Evolutionary conservation across 2,797 vertebrate genomes (phyloP), one percentile per base, ranked within the genome.

Genomic region (Tympanoctomys barrerae): DNA sequence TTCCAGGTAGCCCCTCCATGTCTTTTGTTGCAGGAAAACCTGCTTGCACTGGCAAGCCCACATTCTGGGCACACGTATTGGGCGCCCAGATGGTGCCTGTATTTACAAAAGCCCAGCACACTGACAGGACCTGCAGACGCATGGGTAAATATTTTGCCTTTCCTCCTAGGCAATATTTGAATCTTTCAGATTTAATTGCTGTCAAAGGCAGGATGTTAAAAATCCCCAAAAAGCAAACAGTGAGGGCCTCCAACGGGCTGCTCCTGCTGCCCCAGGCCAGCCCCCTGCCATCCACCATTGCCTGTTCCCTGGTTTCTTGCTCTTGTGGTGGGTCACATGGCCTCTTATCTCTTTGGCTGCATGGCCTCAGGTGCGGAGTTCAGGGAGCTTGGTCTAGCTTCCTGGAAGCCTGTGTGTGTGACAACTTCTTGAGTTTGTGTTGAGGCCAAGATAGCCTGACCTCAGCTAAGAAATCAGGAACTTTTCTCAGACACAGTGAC

Each of bases 121-220:
- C 98, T 98, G 98, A 98, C 98, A 98, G 98, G 98, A 98, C 98
- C 98, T 98, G 98, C 97, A 97, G 97, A 97, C 98, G 95, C 98
- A 98, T 97, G 98, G 98, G 95, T 98, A 98, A 98, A 98, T 98
- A 98, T 98, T 98, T 98, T 98, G 98, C 98, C 96, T 98, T 98
- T 97, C 5, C 96, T 98, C 95, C 96, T 97, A 96, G 95, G 94
- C 98, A 98, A 98, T 98, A 98, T 98, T 98, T 98, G 98, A 96
- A 96, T 98, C 97, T 98, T 97, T 98, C 97, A 96, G 92, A 97
- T 98, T 97, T 98, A 98, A 98, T 98, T 98, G 98, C 98, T 98
- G 97, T 98, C 98, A 98, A 94, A 98, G 97, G 97, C 97, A 98
- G 97, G 97, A 98, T 95, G 97, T 97, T 92, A 94, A 93, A 92